phyloP scores from a whole-genome alignment of 1,140 invertebrate species.

The Belonocnema kinseyi region DNA sequence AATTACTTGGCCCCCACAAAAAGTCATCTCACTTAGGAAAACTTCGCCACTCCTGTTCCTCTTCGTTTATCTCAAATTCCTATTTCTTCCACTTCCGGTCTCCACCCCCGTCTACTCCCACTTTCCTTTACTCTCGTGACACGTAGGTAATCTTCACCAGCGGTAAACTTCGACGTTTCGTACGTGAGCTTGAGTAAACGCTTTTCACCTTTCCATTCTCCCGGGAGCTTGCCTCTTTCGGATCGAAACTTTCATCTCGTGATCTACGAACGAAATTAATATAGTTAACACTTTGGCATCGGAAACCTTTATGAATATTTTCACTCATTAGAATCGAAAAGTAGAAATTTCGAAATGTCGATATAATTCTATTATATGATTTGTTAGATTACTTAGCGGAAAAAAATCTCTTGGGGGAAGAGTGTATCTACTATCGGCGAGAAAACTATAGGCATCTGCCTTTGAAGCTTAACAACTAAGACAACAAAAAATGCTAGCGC shows the following conservation, averaged over 20 bases:
- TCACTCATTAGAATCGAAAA: too few species aligned
- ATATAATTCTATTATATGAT: conserved; percentile 12
- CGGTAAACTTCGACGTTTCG: conserved; percentile 30
- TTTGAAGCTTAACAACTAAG: too few species aligned
- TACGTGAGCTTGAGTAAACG: conserved; percentile 27
- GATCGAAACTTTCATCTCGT: conserved; percentile 27
- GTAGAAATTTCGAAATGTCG: too few species aligned
- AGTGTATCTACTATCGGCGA: too few species aligned
- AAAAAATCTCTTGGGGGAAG: too few species aligned
- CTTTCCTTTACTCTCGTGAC: conserved; percentile 34
- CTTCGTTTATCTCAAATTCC: conserved; percentile 14
- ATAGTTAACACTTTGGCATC: neutral
- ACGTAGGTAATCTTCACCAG: conserved; percentile 27
- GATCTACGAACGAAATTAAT: conserved; percentile 7
- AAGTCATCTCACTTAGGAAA: conserved; percentile 25
- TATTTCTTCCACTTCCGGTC: conserved; percentile 33
- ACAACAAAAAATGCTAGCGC: too few species aligned
- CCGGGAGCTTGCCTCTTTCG: conserved; percentile 22
- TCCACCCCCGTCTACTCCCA: conserved; percentile 18
- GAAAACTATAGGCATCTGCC: too few species aligned
- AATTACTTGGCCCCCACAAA: conserved; percentile 13
- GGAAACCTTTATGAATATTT: too few species aligned
- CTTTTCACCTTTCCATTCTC: conserved; percentile 27
- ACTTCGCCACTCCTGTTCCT: conserved; percentile 9
- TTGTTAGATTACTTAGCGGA: neutral